Percentiles rank a stretch among this genome's conserved stretches.
These are phyloP conservation scores for Callipepla californica DNA, from an alignment of 2,113 vertebrate species.

Conservation along the genomic window DNA sequence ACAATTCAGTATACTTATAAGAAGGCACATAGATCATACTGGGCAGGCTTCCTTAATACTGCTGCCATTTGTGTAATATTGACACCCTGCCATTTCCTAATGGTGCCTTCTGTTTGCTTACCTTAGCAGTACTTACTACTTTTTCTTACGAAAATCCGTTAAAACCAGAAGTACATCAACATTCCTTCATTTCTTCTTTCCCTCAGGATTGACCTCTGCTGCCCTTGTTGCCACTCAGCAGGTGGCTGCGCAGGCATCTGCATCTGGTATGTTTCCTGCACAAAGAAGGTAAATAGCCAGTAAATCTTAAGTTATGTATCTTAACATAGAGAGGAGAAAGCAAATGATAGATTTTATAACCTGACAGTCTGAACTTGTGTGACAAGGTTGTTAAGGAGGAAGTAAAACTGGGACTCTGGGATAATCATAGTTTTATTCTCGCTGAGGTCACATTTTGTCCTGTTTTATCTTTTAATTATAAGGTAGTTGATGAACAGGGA, in stretches of 20 bases:
- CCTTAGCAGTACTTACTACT: neutral
- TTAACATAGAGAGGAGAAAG: neutral
- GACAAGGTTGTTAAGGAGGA: neutral
- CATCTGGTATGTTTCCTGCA: constrained; percentile 89
- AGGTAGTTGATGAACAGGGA: neutral
- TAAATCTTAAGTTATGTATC: neutral
- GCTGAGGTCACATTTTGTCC: neutral
- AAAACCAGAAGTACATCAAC: constrained; percentile 33
- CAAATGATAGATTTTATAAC: neutral
- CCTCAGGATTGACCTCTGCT: constrained; percentile 90
- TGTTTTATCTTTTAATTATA: neutral
- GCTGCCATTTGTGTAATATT: neutral
- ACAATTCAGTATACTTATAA: neutral
- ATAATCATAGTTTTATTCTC: neutral
- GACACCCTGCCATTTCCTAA: neutral
- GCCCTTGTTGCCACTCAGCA: constrained; percentile 93
- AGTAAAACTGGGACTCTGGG: neutral
- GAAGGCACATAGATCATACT: constrained; percentile 3
- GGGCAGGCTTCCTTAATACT: neutral
- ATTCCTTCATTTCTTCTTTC: constrained; percentile 60
- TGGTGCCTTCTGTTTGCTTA: neutral
- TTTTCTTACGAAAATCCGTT: constrained; percentile 30
- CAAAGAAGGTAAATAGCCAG: constrained; percentile 84
- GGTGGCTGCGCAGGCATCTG: constrained; percentile 91
- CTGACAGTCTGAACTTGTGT: neutral